Evolutionary conservation across 2,888 invertebrate species (phyloP).

Genomic region (Epicampocera succincta): DNA sequence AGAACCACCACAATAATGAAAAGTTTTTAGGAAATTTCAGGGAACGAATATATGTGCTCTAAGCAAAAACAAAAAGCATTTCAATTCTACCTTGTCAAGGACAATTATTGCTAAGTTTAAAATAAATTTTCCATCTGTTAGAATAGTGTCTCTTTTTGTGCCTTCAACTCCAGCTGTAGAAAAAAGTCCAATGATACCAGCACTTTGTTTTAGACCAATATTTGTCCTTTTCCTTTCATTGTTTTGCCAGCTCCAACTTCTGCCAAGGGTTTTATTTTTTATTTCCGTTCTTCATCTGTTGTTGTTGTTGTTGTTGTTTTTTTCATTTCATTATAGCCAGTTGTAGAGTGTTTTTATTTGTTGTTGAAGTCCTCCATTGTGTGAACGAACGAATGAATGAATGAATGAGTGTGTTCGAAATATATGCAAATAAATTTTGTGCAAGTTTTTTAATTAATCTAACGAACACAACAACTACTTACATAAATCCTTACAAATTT

Average conservation of each 20-base stretch:
- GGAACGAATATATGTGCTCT: too few relatives aligned
- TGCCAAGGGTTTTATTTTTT: conserved; percentile 16
- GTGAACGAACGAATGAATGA: conserved; percentile 18
- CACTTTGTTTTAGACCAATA: conserved; percentile 20
- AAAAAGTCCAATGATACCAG: background rate
- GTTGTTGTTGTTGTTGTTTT: background rate
- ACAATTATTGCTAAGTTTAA: conserved; percentile 2
- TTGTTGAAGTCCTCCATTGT: conserved; percentile 41
- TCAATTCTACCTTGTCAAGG: background rate
- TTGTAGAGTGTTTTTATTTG: conserved; percentile 48
- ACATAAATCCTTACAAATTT: conserved; percentile 63
- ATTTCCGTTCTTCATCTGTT: background rate
- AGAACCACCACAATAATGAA: too few relatives aligned
- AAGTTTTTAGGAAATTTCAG: too few relatives aligned
- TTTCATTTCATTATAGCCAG: conserved; percentile 25
- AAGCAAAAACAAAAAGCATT: too few relatives aligned
- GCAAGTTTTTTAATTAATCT: conserved; percentile 69
- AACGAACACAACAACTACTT: conserved; percentile 60
- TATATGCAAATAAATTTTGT: conserved; percentile 64
- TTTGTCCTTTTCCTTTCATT: conserved; percentile 33
- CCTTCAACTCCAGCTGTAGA: background rate
- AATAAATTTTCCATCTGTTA: conserved; percentile 1
- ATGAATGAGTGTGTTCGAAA: conserved; percentile 48
- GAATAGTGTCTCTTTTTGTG: background rate
- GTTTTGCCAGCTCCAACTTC: background rate